Evolutionary conservation across 1,140 invertebrate species (phyloP).

Genomic region (Atta texana): DNA sequence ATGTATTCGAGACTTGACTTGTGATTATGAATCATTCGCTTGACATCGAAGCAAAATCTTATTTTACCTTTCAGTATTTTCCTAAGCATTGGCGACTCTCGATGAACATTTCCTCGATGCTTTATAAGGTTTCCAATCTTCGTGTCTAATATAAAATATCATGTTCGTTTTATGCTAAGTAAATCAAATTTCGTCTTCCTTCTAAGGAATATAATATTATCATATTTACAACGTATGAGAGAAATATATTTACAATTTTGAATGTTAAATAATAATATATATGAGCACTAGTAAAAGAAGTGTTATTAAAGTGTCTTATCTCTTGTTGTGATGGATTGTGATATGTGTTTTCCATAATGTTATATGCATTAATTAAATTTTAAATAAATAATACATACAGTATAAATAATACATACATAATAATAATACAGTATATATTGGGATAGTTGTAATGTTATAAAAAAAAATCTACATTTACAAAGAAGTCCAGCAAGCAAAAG

Average conservation of each 20-base stretch:
- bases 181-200: slow-evolving; percentile 68
- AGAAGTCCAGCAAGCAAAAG: background rate
- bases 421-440: slow-evolving; percentile 15
- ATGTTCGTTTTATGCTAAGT: background rate
- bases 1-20: slow-evolving; percentile 55
- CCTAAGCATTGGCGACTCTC: background rate
- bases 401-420: slow-evolving; percentile 1
- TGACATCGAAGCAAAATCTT: background rate
- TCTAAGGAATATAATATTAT: slow-evolving; percentile 19
- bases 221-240: slow-evolving; percentile 22
- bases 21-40: slow-evolving; percentile 16
- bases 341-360: slow-evolving; percentile 41
- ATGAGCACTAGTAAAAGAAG: slow-evolving; percentile 3
- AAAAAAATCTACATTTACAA: slow-evolving; percentile 17
- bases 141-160: slow-evolving; percentile 28
- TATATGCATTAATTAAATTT: slow-evolving; percentile 14
- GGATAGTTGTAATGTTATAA: background rate
- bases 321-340: slow-evolving; percentile 56
- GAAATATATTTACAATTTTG: slow-evolving; percentile 44
- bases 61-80: slow-evolving; percentile 52
- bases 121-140: slow-evolving; percentile 44
- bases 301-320: slow-evolving; percentile 64
- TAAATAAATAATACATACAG: slow-evolving; percentile 18
- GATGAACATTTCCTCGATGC: slow-evolving; percentile 1
- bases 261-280: slow-evolving; percentile 37